These are phyloP conservation scores for Zosterops lateralis DNA, from an alignment of 2,113 vertebrate species.

Conservation along the genomic window DNA sequence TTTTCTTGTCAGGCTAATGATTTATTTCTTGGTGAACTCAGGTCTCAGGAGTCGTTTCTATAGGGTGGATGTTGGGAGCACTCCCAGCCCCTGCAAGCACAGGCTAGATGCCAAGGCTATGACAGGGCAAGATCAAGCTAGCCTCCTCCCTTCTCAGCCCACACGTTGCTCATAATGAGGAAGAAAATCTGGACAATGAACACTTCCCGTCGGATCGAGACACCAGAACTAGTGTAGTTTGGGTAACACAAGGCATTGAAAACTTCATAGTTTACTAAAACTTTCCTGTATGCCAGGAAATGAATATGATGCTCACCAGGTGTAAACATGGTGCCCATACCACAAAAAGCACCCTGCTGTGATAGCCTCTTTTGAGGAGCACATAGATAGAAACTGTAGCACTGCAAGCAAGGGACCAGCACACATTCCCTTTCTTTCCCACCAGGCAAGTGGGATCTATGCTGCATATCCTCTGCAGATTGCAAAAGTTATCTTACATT, in stretches of 20 bases:
- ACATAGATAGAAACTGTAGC: not conserved
- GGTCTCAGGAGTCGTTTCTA: not conserved
- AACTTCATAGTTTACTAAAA: accelerated
- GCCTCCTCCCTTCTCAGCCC: not conserved
- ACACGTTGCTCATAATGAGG: not conserved
- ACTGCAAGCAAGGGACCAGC: not conserved
- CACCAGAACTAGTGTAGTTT: not conserved
- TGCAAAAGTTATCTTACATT: not conserved
- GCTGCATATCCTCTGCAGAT: not conserved
- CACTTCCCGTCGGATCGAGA: not conserved
- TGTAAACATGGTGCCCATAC: accelerated
- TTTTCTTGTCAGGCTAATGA: not conserved
- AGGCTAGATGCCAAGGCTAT: not conserved
- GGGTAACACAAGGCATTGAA: not conserved
- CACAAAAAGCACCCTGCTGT: not conserved
- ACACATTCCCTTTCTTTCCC: not conserved
- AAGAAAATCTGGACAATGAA: not conserved
- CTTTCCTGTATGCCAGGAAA: not conserved
- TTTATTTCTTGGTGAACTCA: not conserved
- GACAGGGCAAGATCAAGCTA: not conserved
- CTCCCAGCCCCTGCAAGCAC: not conserved
- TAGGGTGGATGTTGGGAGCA: not conserved
- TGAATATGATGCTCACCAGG: accelerated
- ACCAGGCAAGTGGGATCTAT: not conserved
- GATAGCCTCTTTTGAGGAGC: not conserved